Evolutionary conservation across 2,888 invertebrate species (phyloP).

Genomic region (Dasypogon diadema): DNA sequence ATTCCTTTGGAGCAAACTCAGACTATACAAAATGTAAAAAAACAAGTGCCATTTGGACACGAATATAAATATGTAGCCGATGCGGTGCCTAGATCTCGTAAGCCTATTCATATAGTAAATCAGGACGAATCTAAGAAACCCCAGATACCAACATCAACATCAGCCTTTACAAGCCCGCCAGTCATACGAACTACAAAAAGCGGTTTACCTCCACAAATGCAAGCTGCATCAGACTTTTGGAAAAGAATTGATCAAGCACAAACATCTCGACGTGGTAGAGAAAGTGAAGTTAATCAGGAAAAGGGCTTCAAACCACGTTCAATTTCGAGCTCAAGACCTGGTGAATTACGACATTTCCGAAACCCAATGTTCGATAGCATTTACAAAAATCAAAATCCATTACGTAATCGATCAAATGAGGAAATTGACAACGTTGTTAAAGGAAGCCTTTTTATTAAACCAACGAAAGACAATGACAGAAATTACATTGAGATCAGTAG

Average conservation of each 20-base stretch:
- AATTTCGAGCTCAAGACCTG: slow-evolving; percentile 63
- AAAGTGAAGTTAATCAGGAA: slow-evolving; percentile 54
- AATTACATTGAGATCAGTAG: slow-evolving; percentile 64
- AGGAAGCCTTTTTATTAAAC: slow-evolving; percentile 65
- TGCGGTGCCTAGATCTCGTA: slow-evolving; percentile 78
- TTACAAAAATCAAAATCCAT: slow-evolving; percentile 38
- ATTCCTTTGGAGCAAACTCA: slow-evolving; percentile 6
- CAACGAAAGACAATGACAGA: slow-evolving; percentile 60
- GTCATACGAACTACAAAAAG: slow-evolving; percentile 65
- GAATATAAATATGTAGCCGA: slow-evolving; percentile 79
- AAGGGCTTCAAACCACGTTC: slow-evolving; percentile 64
- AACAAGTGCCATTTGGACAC: slow-evolving; percentile 56
- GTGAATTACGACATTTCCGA: slow-evolving; percentile 62
- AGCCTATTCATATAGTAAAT: slow-evolving; percentile 77
- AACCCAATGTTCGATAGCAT: slow-evolving; percentile 58
- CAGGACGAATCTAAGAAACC: slow-evolving; percentile 67
- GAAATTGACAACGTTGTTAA: slow-evolving; percentile 62
- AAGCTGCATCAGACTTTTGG: slow-evolving; percentile 76
- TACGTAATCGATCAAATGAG: slow-evolving; percentile 9
- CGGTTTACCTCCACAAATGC: slow-evolving; percentile 62
- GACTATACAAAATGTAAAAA: neutral
- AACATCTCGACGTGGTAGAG: slow-evolving; percentile 60
- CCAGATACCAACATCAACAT: slow-evolving; percentile 61
- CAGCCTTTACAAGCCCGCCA: slow-evolving; percentile 58
- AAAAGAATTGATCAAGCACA: slow-evolving; percentile 73